Conservation (phyloP, 2,797 vertebrate genomes). For the Sitta carolinensis region DNA sequence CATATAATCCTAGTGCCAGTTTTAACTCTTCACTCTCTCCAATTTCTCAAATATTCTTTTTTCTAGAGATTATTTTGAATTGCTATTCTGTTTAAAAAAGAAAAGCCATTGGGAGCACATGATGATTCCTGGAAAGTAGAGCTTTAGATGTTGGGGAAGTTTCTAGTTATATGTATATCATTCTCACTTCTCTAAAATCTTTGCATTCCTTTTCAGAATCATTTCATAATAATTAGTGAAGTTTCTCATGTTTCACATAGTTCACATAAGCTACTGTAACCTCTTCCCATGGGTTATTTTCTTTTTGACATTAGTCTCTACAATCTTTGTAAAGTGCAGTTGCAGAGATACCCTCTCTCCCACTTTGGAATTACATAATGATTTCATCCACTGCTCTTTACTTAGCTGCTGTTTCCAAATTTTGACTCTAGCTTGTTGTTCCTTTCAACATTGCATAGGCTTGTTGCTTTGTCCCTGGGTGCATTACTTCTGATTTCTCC, state of each 20-base stretch:
- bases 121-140: background rate
- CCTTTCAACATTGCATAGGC: background rate
- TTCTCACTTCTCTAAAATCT: background rate
- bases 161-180: background rate
- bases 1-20: background rate
- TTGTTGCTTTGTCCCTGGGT: background rate
- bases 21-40: background rate
- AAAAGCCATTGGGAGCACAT: background rate
- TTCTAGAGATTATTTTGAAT: background rate
- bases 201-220: background rate
- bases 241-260: background rate
- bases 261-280: background rate
- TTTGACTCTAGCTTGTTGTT: background rate
- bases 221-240: background rate
- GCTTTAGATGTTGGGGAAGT: background rate
- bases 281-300: background rate
- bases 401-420: background rate
- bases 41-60: background rate
- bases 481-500: background rate
- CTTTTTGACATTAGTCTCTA: background rate
- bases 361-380: background rate
- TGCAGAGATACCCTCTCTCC: background rate
- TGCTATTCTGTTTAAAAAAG: background rate
- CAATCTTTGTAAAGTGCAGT: background rate
- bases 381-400: background rate